Base-by-base conservation (phyloP, 2,113 vertebrate genomes). In the Platysternon megacephalum region DNA sequence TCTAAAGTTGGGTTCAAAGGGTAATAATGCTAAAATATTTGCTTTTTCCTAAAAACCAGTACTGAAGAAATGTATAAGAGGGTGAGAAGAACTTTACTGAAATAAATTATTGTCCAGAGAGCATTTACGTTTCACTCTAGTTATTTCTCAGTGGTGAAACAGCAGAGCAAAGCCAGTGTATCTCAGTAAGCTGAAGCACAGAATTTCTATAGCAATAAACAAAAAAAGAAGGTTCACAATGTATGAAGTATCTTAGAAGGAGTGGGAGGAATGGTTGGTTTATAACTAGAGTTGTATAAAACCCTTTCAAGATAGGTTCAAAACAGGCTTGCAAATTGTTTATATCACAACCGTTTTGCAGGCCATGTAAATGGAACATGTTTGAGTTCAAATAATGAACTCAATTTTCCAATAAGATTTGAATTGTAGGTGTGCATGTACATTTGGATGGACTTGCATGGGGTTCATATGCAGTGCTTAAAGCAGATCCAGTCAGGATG, bases 21-120 rank as follows among this genome's bases (percentile, higher is more conserved):
- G 44, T 89, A 90, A 79, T 35, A 82, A 35, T 58, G 35, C 48
- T 93, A 93, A 93, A 94, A 85, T 52, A 89, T 91, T 93, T 95
- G 35, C 52, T 84, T 92, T 68, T 84, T 79, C 86, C 93, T 89
- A 88, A 80, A 53, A 93, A 79, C 65, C 93, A 92, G 86, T 88
- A 86, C 86, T 93, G 92, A n/a, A 53, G 74, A 16, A 28, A 55
- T 87, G 26, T 26, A 74, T 55, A 68, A 84, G 90, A 85, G 79
- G 42, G 55, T 72, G 35, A 39, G 24, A 12, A 76, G 39, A 83
- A 4, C 89, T 48, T 28, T 85, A 12, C 22, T 56, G 84, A 26
- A 85, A 90, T 78, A 48, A 88, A 93, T 90, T 4, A 3, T 39
- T 86, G 3, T 39, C 85, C 6, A 84, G 55, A 88, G 86, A 78